A percentile compares a stretch with the other conserved stretches of the same genome.
phyloP scores from a whole-genome alignment of 2,113 vertebrate species.

The Himantopus leucocephalus region DNA sequence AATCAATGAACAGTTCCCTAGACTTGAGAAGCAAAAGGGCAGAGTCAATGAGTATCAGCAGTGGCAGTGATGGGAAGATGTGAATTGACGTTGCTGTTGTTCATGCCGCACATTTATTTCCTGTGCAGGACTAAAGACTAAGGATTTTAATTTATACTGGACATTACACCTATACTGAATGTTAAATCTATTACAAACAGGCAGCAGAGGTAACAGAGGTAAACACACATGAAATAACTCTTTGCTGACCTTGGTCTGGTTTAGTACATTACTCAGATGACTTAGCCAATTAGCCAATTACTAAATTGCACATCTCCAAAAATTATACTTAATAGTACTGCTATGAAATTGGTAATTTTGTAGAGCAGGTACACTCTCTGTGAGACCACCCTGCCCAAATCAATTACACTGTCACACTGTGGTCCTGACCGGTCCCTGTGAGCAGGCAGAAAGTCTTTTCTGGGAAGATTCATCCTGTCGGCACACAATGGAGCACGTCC shows the following conservation, averaged over 20 bases:
- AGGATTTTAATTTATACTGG: constrained; percentile 1
- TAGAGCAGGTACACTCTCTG: neutral
- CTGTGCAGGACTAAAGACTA: neutral
- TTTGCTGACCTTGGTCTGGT: neutral
- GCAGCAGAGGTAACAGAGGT: neutral
- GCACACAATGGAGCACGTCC: neutral
- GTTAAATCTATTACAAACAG: neutral
- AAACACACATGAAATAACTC: neutral
- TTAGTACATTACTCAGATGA: neutral
- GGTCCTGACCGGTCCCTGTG: neutral
- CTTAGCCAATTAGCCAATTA: neutral
- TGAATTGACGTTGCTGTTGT: neutral
- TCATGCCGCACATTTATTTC: neutral
- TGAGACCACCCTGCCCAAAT: neutral
- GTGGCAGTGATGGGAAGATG: neutral
- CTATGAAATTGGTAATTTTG: neutral
- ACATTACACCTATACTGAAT: neutral
- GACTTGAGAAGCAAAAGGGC: neutral
- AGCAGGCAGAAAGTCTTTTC: neutral
- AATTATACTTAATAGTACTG: neutral
- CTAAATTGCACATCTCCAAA: neutral
- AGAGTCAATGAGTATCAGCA: neutral
- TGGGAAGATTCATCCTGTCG: neutral
- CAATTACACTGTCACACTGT: neutral
- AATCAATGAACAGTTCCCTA: neutral